Evolutionary conservation across 2,113 vertebrate genomes (phyloP).

Genomic region (Albula glossodonta): DNA sequence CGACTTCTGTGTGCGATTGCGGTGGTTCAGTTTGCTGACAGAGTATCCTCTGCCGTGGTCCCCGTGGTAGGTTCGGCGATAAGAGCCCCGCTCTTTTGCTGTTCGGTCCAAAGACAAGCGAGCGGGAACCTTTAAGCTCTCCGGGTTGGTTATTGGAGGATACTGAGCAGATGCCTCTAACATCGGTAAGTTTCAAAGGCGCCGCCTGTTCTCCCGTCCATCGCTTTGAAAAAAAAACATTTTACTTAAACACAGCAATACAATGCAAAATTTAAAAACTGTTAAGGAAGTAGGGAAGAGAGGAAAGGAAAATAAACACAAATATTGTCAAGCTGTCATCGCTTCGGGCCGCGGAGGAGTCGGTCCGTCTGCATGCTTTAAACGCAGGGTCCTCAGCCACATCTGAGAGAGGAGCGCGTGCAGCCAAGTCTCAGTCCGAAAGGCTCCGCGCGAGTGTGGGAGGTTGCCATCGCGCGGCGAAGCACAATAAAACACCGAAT

Average conservation of each 20-base stretch:
- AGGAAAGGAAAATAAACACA: slow-evolving; percentile 27
- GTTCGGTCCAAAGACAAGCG: not conserved
- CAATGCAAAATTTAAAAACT: not conserved
- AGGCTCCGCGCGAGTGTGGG: slow-evolving; percentile 40
- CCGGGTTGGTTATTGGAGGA: slow-evolving; percentile 25
- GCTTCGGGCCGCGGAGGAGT: slow-evolving; percentile 51
- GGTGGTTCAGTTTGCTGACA: not conserved
- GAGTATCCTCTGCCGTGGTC: not conserved
- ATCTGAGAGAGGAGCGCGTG: slow-evolving; percentile 41
- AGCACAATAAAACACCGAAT: slow-evolving; percentile 47
- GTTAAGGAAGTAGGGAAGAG: slow-evolving; percentile 15
- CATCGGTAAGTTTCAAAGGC: slow-evolving; percentile 34
- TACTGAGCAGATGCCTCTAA: slow-evolving; percentile 24
- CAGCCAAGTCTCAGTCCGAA: slow-evolving; percentile 6
- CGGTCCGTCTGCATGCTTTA: slow-evolving; percentile 30
- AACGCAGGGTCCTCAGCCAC: slow-evolving; percentile 53
- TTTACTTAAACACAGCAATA: slow-evolving; percentile 8
- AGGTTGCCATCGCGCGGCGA: slow-evolving; percentile 68
- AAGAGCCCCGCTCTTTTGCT: not conserved
- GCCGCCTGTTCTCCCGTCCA: slow-evolving; percentile 17
- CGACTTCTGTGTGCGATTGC: not conserved
- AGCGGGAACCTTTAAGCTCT: slow-evolving; percentile 10
- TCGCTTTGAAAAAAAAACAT: slow-evolving; percentile 22
- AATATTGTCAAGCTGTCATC: slow-evolving; percentile 46
- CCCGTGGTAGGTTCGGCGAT: slow-evolving; percentile 38